Conservation (phyloP, 2,888 invertebrate species). For the Pammene aurita region DNA sequence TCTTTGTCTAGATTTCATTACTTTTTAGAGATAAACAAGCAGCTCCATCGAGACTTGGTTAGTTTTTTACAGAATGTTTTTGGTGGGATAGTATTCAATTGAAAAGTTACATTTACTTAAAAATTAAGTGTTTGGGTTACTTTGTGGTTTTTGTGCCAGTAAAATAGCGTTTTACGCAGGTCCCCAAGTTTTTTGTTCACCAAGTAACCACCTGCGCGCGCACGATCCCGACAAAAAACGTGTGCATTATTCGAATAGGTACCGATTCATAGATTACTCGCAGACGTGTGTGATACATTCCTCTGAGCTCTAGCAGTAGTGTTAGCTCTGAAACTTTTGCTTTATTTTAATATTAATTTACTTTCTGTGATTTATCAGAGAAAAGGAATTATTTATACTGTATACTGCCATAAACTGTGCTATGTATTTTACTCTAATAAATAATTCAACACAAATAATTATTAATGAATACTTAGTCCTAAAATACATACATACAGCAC, state of each 20-base stretch:
- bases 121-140: not conserved
- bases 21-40: too few species aligned
- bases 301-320: conserved; percentile 30
- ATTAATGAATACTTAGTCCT: too few species aligned
- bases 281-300: conserved; percentile 50
- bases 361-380: not conserved
- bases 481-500: too few species aligned
- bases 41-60: too few species aligned
- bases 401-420: too few species aligned
- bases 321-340: not conserved
- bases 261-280: conserved; percentile 64
- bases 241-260: conserved; percentile 55
- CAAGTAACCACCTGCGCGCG: conserved; percentile 67
- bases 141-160: conserved; percentile 19
- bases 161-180: conserved; percentile 58
- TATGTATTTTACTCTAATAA: too few species aligned
- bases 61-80: too few species aligned
- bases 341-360: not conserved
- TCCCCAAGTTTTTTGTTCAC: conserved; percentile 46
- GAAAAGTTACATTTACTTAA: not conserved
- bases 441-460: too few species aligned
- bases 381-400: too few species aligned
- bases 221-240: conserved; percentile 73
- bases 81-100: not conserved
- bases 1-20: too few species aligned